Percentiles rank a stretch among this genome's conserved stretches.
phyloP scores from a whole-genome alignment of 2,797 vertebrate genomes.

The Molossus molossus region DNA sequence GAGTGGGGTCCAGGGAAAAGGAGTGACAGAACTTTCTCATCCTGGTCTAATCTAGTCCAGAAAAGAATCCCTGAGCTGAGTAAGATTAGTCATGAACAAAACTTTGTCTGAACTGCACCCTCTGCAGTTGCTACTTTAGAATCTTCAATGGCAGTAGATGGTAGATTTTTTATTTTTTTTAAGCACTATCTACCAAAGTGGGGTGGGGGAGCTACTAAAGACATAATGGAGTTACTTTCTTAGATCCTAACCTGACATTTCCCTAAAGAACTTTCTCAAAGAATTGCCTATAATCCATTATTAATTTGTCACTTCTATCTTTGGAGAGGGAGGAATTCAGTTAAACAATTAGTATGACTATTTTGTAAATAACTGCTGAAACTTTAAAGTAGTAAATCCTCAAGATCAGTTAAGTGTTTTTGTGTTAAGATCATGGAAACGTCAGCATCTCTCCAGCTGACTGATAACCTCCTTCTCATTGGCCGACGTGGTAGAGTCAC shows the following conservation, averaged over 20 bases:
- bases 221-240: constrained; percentile 36
- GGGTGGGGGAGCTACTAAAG: not conserved
- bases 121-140: not conserved
- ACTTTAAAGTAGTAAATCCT: constrained; percentile 27
- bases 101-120: not conserved
- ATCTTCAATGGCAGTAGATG: not conserved
- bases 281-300: not conserved
- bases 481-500: not conserved
- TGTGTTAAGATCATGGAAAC: constrained; percentile 41
- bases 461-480: not conserved
- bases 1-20: not conserved
- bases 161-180: not conserved
- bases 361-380: constrained; percentile 28
- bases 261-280: not conserved
- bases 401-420: not conserved
- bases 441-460: not conserved
- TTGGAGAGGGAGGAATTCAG: not conserved
- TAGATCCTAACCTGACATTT: not conserved
- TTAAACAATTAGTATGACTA: not conserved
- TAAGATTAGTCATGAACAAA: not conserved
- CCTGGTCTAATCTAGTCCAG: constrained; percentile 11
- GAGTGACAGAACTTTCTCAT: not conserved
- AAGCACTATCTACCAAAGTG: not conserved
- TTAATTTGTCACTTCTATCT: constrained; percentile 8
- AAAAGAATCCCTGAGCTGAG: not conserved